phyloP scores from a whole-genome alignment of 2,888 invertebrate species.

The Ormyrus thymus region DNA sequence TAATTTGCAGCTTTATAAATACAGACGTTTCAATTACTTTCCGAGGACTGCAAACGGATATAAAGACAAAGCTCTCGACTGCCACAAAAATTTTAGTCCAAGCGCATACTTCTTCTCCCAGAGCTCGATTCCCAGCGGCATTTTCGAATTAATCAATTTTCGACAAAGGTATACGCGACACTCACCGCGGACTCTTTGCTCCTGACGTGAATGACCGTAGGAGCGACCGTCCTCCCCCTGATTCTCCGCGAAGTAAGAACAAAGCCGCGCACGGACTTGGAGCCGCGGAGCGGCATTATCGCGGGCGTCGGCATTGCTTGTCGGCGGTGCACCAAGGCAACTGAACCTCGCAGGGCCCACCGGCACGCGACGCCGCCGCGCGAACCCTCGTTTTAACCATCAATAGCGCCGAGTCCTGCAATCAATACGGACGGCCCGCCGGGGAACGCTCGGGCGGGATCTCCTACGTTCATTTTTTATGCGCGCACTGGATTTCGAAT shows the following conservation, averaged over 20 bases:
- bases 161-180: not conserved
- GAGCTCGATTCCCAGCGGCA: no score
- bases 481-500: not conserved
- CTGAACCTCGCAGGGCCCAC: slow-evolving; percentile 27
- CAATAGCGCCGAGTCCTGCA: slow-evolving; percentile 43
- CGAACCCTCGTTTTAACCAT: slow-evolving; percentile 47
- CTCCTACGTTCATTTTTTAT: not conserved
- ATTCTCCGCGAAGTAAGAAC: slow-evolving; percentile 29
- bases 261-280: slow-evolving; percentile 47
- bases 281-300: slow-evolving; percentile 52
- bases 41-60: no score
- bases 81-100: no score
- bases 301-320: slow-evolving; percentile 47
- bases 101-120: no score
- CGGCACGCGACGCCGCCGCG: not conserved
- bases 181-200: slow-evolving; percentile 53
- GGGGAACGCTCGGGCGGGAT: not conserved
- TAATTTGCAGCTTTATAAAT: no score
- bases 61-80: no score
- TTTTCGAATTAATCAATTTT: no score
- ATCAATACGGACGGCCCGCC: slow-evolving; percentile 26
- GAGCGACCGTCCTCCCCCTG: slow-evolving; percentile 7
- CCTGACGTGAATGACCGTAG: slow-evolving; percentile 48
- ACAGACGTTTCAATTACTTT: no score
- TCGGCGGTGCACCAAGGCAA: slow-evolving; percentile 43